Percentiles rank a stretch among this genome's conserved stretches.
These are phyloP conservation scores for Chloebia gouldiae DNA, from an alignment of 2,113 vertebrate genomes.

Conservation along the genomic window DNA sequence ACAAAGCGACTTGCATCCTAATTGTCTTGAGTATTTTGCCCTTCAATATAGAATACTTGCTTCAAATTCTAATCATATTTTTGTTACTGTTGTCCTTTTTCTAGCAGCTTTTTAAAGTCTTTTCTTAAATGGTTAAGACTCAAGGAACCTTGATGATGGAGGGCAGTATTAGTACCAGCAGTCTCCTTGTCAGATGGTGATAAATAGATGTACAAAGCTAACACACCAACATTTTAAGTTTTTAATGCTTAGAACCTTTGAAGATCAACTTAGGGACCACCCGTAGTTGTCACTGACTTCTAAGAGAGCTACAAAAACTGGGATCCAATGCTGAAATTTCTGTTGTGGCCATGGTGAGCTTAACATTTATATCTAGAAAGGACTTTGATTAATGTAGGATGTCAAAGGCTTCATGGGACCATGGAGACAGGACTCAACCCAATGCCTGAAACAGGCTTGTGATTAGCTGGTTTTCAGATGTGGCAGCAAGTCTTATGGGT, in stretches of 20 bases:
- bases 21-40: background rate
- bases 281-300: background rate
- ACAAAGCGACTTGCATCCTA: background rate
- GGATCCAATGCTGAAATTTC: background rate
- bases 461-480: background rate
- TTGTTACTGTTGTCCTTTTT: background rate
- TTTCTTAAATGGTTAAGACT: background rate
- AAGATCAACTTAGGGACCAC: background rate
- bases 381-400: background rate
- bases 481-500: background rate
- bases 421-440: background rate
- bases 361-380: background rate
- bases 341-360: background rate
- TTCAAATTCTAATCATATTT: background rate
- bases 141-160: background rate
- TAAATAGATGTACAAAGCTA: background rate
- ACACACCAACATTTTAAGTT: background rate
- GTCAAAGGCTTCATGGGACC: background rate
- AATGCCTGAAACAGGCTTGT: background rate
- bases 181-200: background rate
- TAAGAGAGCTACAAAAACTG: background rate
- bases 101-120: background rate
- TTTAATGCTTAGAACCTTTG: background rate
- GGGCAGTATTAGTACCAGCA: background rate
- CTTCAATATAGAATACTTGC: background rate